A percentile compares a stretch with the other conserved stretches of the same genome.
These are phyloP conservation scores for Macrocentrus cingulum DNA, from an alignment of 1,140 invertebrate genomes.

Conservation along the genomic window DNA sequence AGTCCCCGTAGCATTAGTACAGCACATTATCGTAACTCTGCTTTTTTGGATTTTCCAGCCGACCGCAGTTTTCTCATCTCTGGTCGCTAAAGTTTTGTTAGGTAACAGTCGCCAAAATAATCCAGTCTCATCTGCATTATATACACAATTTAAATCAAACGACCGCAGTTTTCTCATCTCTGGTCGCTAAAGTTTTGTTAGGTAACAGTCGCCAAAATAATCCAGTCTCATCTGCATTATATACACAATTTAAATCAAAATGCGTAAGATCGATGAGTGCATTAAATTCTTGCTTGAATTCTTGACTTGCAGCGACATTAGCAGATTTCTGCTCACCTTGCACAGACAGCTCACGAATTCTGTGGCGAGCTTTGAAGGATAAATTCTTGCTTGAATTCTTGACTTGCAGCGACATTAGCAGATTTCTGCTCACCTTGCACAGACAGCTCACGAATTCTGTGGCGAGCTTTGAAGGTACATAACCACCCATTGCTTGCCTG, in stretches of 20 bases:
- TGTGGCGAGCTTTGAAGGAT: slow-evolving; percentile 42
- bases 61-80: slow-evolving; percentile 36
- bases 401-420: slow-evolving; percentile 19
- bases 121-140: slow-evolving; percentile 52
- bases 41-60: slow-evolving; percentile 21
- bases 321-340: slow-evolving; percentile 29
- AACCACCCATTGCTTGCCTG: no score
- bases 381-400: slow-evolving; percentile 16
- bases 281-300: slow-evolving; percentile 16
- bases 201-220: slow-evolving; percentile 49
- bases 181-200: slow-evolving; percentile 30
- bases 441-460: slow-evolving; percentile 36
- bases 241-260: slow-evolving; percentile 33
- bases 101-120: slow-evolving; percentile 49
- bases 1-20: slow-evolving; percentile 20
- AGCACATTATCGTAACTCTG: slow-evolving; percentile 17
- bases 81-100: slow-evolving; percentile 30
- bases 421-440: slow-evolving; percentile 27
- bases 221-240: slow-evolving; percentile 52
- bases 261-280: slow-evolving; percentile 10
- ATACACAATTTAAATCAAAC: slow-evolving; percentile 34
- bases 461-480: slow-evolving; percentile 43
- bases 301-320: slow-evolving; percentile 15
- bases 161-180: slow-evolving; percentile 36
- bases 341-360: slow-evolving; percentile 33